A percentile compares a stretch with the other conserved stretches of the same genome.
These are phyloP conservation scores for Pelobates fuscus DNA, from an alignment of 2,113 vertebrate species.

Conservation along the genomic window DNA sequence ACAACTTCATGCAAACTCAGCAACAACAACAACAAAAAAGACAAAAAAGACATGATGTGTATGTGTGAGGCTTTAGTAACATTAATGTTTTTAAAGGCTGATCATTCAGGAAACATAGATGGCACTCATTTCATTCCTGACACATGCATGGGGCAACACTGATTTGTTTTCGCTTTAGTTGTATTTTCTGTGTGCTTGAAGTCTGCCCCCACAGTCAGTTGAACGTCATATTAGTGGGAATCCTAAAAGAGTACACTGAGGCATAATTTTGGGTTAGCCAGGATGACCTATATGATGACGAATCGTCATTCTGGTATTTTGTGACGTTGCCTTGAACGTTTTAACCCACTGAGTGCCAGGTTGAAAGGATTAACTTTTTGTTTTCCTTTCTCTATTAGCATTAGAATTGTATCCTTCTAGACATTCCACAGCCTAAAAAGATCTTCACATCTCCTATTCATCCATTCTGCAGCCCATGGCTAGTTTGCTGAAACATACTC, in stretches of 20 bases:
- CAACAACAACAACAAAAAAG: constrained; percentile 1
- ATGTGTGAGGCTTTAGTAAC: background rate
- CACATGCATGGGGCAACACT: background rate
- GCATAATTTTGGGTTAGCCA: too few relatives aligned
- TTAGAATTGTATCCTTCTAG: background rate
- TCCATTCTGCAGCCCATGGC: too few relatives aligned
- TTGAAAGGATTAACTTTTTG: background rate
- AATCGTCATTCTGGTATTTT: background rate
- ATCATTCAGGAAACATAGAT: background rate
- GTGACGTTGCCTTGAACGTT: background rate
- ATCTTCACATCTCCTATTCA: too few relatives aligned
- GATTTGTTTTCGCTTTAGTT: too few relatives aligned
- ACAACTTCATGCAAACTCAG: constrained; percentile 48
- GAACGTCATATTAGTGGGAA: background rate
- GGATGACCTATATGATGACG: background rate
- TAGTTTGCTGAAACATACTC: too few relatives aligned
- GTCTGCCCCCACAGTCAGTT: too few relatives aligned
- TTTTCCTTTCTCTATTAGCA: background rate
- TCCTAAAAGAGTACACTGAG: background rate
- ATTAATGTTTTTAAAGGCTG: background rate
- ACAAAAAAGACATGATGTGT: background rate
- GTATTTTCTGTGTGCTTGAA: too few relatives aligned
- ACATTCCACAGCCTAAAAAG: too few relatives aligned
- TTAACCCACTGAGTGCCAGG: background rate
- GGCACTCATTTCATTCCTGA: background rate